phyloP scores from a whole-genome alignment of 1,140 invertebrate genomes.

The Drosophila novamexicana region DNA sequence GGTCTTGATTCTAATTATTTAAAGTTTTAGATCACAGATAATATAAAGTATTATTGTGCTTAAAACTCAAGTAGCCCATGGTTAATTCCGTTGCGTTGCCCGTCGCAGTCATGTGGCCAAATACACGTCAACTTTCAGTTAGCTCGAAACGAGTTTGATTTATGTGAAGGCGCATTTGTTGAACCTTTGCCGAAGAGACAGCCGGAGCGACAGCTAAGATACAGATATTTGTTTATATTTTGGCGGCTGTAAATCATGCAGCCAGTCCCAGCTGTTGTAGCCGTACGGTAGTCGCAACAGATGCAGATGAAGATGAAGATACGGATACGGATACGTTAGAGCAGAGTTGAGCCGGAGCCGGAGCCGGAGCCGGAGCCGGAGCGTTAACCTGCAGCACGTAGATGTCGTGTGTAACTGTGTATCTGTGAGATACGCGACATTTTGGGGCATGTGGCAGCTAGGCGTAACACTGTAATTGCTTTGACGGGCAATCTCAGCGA shows the following conservation, averaged over 20 bases:
- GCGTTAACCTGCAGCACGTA: slow-evolving; percentile 28
- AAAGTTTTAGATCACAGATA: no score
- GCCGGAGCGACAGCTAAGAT: slow-evolving; percentile 43
- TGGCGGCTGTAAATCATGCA: slow-evolving; percentile 60
- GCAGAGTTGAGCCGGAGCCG: background rate
- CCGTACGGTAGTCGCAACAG: slow-evolving; percentile 21
- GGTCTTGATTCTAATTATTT: background rate
- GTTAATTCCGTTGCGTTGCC: background rate
- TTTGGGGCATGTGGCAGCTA: background rate
- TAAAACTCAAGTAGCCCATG: background rate
- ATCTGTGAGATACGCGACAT: slow-evolving; percentile 25
- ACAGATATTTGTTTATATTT: slow-evolving; percentile 33
- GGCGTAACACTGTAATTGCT: slow-evolving; percentile 24
- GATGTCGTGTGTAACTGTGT: background rate
- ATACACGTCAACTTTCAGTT: slow-evolving; percentile 27
- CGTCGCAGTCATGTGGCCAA: slow-evolving; percentile 24
- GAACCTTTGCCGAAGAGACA: slow-evolving; percentile 27
- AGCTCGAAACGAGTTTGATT: slow-evolving; percentile 28
- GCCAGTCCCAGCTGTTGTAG: slow-evolving; percentile 1
- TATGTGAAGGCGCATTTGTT: slow-evolving; percentile 40
- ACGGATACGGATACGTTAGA: slow-evolving; percentile 13
- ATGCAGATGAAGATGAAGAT: slow-evolving; percentile 54
- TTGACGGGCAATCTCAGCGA: background rate
- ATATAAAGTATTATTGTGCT: no score
- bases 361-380: background rate